Percentiles rank a stretch among this genome's conserved stretches.
Evolutionary conservation across 2,113 vertebrate genomes (phyloP).

Genomic region (Fulica atra): DNA sequence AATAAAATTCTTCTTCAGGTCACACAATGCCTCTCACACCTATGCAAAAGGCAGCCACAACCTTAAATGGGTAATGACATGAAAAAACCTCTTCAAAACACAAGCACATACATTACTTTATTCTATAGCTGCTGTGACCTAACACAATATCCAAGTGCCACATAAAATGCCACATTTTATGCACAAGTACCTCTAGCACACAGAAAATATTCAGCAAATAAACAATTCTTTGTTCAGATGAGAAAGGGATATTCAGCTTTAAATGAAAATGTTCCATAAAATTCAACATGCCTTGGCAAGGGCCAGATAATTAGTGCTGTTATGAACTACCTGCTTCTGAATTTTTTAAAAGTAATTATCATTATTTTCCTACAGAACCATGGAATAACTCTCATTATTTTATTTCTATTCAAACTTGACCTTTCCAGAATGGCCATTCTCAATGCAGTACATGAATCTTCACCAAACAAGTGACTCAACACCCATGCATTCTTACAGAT

Average conservation of each 20-base stretch:
- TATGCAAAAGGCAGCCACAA: neutral
- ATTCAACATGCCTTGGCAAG: neutral
- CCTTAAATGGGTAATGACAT: neutral
- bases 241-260: neutral
- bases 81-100: neutral
- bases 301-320: neutral
- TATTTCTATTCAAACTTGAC: neutral
- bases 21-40: neutral
- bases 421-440: neutral
- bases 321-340: neutral
- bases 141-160: neutral
- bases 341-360: neutral
- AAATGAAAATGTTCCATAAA: neutral
- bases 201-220: neutral
- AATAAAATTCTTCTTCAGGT: neutral
- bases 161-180: neutral
- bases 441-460: fast-evolving
- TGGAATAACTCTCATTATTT: neutral
- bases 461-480: neutral
- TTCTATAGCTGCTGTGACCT: neutral
- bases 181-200: neutral
- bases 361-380: neutral
- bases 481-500: neutral
- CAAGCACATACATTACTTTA: neutral
- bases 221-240: neutral